phyloP scores from a whole-genome alignment of 2,113 vertebrate species.

The Egretta garzetta region DNA sequence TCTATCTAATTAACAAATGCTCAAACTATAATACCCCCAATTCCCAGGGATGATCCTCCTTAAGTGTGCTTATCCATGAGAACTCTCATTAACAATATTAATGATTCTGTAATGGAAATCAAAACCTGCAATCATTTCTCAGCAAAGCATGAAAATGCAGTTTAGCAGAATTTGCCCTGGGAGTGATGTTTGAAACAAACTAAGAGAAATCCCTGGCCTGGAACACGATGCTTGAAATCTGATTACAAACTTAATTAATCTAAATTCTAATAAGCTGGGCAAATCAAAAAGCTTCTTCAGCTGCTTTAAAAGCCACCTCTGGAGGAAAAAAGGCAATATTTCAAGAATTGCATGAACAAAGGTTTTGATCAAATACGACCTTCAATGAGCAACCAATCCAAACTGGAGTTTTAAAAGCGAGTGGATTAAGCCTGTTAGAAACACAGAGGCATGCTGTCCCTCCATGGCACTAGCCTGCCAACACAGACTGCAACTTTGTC shows the following conservation, averaged over 20 bases:
- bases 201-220: constrained; percentile 56
- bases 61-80: constrained; percentile 64
- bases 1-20: constrained; percentile 54
- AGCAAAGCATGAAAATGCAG: constrained; percentile 61
- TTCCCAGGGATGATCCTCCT: constrained; percentile 70
- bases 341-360: neutral
- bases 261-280: constrained; percentile 47
- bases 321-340: neutral
- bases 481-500: neutral
- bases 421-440: neutral
- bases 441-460: neutral
- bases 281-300: constrained; percentile 48
- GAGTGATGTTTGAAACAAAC: constrained; percentile 49
- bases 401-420: neutral
- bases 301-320: constrained; percentile 29
- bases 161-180: constrained; percentile 51
- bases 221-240: constrained; percentile 69
- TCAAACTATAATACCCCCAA: constrained; percentile 60
- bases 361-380: constrained; percentile 52
- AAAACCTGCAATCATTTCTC: constrained; percentile 68
- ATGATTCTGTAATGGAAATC: constrained; percentile 64
- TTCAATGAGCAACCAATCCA: neutral
- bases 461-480: neutral
- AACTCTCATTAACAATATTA: constrained; percentile 71
- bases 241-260: constrained; percentile 76